phyloP scores from a whole-genome alignment of 1,140 invertebrate genomes.

The Scaptomyza montana region DNA sequence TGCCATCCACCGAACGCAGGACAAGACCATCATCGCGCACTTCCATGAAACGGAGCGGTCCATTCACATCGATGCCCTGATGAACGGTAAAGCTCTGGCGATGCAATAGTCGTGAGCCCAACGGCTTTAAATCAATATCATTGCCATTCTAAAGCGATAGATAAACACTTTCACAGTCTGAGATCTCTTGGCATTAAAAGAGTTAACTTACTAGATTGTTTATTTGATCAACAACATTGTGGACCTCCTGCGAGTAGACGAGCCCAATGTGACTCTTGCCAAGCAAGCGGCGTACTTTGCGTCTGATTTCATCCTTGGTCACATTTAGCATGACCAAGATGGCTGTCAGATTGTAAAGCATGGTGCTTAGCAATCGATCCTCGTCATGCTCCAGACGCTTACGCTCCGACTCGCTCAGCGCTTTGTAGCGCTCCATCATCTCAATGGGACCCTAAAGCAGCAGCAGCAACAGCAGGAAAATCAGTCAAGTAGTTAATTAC shows the following conservation, averaged over 20 bases:
- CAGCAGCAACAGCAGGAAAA: no score
- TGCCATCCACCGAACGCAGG: conserved; percentile 91
- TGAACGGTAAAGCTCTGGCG: conserved; percentile 99
- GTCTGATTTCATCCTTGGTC: conserved; percentile 92
- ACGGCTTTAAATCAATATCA: conserved; percentile 97
- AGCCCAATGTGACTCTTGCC: conserved; percentile 99
- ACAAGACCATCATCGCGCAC: conserved; percentile 99
- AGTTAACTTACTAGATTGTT: conserved; percentile 91
- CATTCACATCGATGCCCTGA: conserved; percentile 94
- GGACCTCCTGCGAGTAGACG: conserved; percentile 98
- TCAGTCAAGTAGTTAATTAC: background rate
- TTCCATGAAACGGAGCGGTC: conserved; percentile 98
- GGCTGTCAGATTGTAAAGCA: conserved; percentile 98
- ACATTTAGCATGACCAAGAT: conserved; percentile 98
- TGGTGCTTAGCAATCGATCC: conserved; percentile 96
- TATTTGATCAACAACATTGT: conserved; percentile 97
- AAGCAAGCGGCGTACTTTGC: conserved; percentile 96
- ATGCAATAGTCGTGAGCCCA: conserved; percentile 95
- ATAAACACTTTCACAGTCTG: background rate
- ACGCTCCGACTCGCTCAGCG: conserved; percentile 95
- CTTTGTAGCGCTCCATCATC: conserved; percentile 99
- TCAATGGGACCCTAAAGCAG: conserved; percentile 91
- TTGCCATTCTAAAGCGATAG: conserved; percentile 91
- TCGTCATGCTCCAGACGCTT: conserved; percentile 99
- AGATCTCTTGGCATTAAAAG: background rate